Evolutionary conservation across 2,888 invertebrate species (phyloP), one percentile per base, ranked within the genome.

Genomic region (Hyalella azteca): DNA sequence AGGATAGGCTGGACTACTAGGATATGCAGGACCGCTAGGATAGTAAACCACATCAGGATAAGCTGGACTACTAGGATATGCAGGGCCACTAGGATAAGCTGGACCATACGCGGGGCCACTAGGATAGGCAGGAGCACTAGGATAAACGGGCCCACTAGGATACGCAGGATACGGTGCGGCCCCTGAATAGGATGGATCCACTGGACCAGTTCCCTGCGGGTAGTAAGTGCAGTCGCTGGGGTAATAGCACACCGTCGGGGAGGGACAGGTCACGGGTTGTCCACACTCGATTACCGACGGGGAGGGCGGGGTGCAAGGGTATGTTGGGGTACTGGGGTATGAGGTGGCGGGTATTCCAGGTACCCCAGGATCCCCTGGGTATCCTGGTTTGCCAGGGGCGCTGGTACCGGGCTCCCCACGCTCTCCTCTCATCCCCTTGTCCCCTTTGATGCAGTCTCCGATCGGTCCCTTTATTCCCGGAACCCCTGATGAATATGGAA

Each of bases 401-500:
- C 75, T 77, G 13, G 66, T 60, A 13, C 79, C 79, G 13, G 79
- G 73, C 13, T 81, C 79, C 22, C 81, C 81, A 26, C 77, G 79
- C 77, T 59, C 66, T 15, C 81, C 81, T 45, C 40, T 15, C 0
- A 50, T 19, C 22, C 81, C 81, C 41, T 81, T 81, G 15, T 66
- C 40, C 7, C 81, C 81, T 40, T 79, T 78, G 45, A 75, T 73
- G 54, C 81, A 81, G 79, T 81, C 81, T 11, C 81, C 81, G 3
- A 15, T 22, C 5, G 36, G 13, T 11, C 81, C 81, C 40, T 78
- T 77, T 19, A 22, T n/a, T n/a, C n/a, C n/a, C n/a, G n/a, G n/a
- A n/a, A n/a, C n/a, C n/a, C n/a, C n/a, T n/a, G 45, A 45, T 15
- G 1, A 19, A 2, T 45, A 45, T 45, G 45, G 19, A 45, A 45